Evolutionary conservation across 2,888 invertebrate species (phyloP).

Genomic region (Drosophila multiciliata): DNA sequence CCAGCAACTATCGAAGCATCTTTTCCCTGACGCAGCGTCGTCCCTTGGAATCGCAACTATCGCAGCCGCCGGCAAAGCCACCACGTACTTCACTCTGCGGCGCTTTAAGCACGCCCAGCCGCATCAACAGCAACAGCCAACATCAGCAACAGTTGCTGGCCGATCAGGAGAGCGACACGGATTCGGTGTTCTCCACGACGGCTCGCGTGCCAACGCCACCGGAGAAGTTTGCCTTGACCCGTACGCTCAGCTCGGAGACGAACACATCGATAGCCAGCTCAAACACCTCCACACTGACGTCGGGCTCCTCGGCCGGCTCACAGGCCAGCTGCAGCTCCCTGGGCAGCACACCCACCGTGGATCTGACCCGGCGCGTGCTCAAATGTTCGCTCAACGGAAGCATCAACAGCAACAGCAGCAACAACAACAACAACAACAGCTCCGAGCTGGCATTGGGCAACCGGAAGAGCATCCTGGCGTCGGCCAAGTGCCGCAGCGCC

Average conservation of each 20-base stretch:
- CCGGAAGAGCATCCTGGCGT: conserved; percentile 93
- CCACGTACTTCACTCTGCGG: conserved; percentile 82
- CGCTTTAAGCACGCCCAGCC: conserved; percentile 44
- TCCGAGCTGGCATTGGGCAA: conserved; percentile 84
- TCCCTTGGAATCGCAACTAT: conserved; percentile 67
- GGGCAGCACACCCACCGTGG: conserved; percentile 88
- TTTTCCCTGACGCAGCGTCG: conserved; percentile 60
- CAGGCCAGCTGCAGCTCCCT: conserved; percentile 89
- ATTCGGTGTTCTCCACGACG: conserved; percentile 94
- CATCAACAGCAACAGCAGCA: conserved; percentile 23
- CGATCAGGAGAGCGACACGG: conserved; percentile 88
- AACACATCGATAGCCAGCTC: conserved; percentile 90
- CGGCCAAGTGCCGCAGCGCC: conserved; percentile 93
- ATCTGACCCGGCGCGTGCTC: conserved; percentile 89
- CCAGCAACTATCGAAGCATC: conserved; percentile 75
- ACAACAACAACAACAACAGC: conserved; percentile 5
- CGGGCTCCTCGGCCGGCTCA: conserved; percentile 91
- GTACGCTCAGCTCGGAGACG: conserved; percentile 90
- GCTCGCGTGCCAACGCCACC: conserved; percentile 87
- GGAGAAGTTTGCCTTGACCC: conserved; percentile 87
- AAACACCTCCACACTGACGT: conserved; percentile 90
- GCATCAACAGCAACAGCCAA: conserved; percentile 36
- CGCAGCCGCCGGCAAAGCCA: conserved; percentile 82
- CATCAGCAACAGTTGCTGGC: conserved; percentile 27
- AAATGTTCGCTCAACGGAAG: conserved; percentile 86